Evolutionary conservation across 2,888 invertebrate genomes (phyloP).

Genomic region (Trachelus iudaicus): DNA sequence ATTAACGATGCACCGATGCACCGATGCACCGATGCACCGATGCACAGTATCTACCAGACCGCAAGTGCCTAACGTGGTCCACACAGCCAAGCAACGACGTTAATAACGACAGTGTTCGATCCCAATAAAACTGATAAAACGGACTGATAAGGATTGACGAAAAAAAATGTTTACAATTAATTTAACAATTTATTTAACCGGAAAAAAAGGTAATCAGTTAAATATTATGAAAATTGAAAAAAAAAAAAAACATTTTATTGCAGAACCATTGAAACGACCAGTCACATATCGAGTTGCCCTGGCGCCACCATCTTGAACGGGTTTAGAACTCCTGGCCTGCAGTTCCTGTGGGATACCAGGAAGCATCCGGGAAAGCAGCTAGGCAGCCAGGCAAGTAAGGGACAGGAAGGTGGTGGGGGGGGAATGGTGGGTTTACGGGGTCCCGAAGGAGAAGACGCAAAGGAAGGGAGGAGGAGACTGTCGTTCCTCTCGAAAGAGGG

Average conservation of each 20-base stretch:
- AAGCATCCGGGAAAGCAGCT: not conserved
- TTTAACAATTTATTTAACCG: not conserved
- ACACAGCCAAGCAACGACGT: not conserved
- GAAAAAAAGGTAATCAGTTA: too few relatives aligned
- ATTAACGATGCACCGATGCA: not conserved
- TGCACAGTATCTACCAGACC: not conserved
- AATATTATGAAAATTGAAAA: not conserved
- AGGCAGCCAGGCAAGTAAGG: conserved; percentile 29
- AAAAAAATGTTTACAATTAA: not conserved
- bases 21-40: too few relatives aligned
- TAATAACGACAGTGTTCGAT: not conserved
- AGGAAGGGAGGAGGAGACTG: conserved; percentile 37
- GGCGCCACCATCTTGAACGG: not conserved
- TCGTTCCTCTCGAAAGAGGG: conserved; percentile 37
- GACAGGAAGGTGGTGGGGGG: conserved; percentile 48
- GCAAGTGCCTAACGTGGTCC: not conserved
- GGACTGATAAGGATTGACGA: not conserved
- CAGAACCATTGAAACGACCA: not conserved
- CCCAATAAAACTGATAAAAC: not conserved
- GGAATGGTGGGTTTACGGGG: conserved; percentile 48
- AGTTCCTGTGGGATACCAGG: not conserved
- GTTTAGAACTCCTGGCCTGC: not conserved
- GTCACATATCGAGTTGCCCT: not conserved
- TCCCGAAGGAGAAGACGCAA: conserved; percentile 49
- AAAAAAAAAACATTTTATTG: not conserved